phyloP scores from a whole-genome alignment of 1,140 invertebrate genomes.

The Hypothenemus hampei region DNA sequence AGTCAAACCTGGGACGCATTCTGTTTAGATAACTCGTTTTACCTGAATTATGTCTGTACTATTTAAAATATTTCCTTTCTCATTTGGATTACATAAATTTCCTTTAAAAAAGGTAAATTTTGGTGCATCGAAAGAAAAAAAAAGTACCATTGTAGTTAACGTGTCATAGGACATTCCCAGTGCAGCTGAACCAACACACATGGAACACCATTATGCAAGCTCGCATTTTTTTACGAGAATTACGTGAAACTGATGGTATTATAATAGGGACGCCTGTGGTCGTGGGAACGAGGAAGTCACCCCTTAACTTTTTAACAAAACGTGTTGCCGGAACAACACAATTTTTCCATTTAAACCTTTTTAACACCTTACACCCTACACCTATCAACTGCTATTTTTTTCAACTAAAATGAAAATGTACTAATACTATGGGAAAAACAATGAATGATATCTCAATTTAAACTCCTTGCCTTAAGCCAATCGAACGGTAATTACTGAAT shows the following conservation, averaged over 20 bases:
- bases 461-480: no score
- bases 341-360: slow-evolving; percentile 5
- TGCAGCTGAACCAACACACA: neutral
- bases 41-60: no score
- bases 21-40: no score
- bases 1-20: no score
- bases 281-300: slow-evolving; percentile 16
- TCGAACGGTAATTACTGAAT: no score
- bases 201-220: neutral
- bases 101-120: no score
- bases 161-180: no score
- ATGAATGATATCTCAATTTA: no score
- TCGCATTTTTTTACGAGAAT: slow-evolving; percentile 8
- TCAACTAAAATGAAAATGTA: neutral
- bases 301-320: neutral
- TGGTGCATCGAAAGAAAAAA: no score
- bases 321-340: neutral
- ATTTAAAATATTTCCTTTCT: neutral
- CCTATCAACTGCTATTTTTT: neutral
- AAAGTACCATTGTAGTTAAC: no score
- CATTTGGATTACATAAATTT: neutral
- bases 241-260: slow-evolving; percentile 10
- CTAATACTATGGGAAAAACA: no score
- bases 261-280: neutral
- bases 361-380: no score